Evolutionary conservation across 1,140 invertebrate species (phyloP), one percentile per base, ranked within the genome.

Genomic region (Pararge aegeria): DNA sequence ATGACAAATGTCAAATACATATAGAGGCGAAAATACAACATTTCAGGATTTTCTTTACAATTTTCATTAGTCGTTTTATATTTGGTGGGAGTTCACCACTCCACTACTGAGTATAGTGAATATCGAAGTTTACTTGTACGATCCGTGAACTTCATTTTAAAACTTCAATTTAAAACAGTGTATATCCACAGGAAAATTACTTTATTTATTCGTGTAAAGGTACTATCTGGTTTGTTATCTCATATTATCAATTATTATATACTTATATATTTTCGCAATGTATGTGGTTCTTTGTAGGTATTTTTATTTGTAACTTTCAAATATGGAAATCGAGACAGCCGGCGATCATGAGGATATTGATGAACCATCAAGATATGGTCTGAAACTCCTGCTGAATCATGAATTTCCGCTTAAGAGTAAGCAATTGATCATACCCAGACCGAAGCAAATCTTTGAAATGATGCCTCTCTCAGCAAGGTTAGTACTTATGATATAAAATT

Each of bases 351-450:
- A 21, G 19, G 57, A 70, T 16, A 56, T 79, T n/a, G 80, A 86
- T 55, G 68, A 75, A 53, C 83, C 83, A 61, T 91, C 94, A 29
- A 91, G 93, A 68, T 93, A 92, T 75, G 94, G 95, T 10, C 91
- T 95, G 69, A 94, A 95, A 81, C 87, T 96, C 51, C 91, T 91
- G 66, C 89, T 97, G 63, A 92, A 96, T 84, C 94, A 97, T 90
- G 90, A 92, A 64, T 96, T 93, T 91, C 92, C 94, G 10, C 92
- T 96, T 74, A 94, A 93, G 83, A 93, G 95, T 75, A 92, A 93
- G 63, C 95, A 95, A 73, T 92, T 93, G 70, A 83, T 93, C 19
- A 86, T 89, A 62, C 94, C 95, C 9, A 90, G 92, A 67, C 78
- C 95, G 1, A 91, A 90, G 58, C 94, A 96, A 83, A 89, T 95